Evolutionary conservation across 2,888 invertebrate genomes (phyloP).

Genomic region (Watsonalla cultraria): DNA sequence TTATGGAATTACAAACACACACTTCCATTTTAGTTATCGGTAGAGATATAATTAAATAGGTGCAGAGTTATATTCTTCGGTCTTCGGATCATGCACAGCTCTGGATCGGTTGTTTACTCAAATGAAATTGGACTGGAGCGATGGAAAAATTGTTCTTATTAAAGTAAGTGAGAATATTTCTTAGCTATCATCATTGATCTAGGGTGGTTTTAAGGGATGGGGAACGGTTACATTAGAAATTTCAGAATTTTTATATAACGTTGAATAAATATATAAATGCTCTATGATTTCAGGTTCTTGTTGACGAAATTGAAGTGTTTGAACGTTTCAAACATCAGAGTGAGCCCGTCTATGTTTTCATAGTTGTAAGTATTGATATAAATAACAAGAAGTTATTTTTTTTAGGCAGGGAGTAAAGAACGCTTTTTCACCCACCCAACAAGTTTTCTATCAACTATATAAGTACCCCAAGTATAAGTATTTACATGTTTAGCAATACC

Average conservation of each 20-base stretch:
- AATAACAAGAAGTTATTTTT: too few species aligned
- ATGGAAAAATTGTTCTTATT: slow-evolving; percentile 48
- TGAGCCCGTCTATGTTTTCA: slow-evolving; percentile 60
- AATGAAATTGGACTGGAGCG: slow-evolving; percentile 61
- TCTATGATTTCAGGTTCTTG: slow-evolving; percentile 40
- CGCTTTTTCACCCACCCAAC: too few species aligned
- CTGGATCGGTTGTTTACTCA: slow-evolving; percentile 49
- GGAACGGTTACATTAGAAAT: too few species aligned
- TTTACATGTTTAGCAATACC: too few species aligned
- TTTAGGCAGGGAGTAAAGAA: too few species aligned
- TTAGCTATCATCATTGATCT: too few species aligned
- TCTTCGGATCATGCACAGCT: slow-evolving; percentile 45
- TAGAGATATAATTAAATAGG: slow-evolving; percentile 27
- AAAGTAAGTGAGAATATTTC: slow-evolving; percentile 34
- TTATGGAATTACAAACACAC: too few species aligned
- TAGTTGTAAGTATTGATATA: slow-evolving; percentile 43
- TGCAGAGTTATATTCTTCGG: slow-evolving; percentile 47
- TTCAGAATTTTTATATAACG: too few species aligned
- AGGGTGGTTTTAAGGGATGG: neutral
- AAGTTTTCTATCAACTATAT: too few species aligned
- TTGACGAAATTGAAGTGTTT: slow-evolving; percentile 49
- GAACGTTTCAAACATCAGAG: slow-evolving; percentile 53
- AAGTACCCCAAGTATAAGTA: too few species aligned
- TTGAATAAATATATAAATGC: too few species aligned
- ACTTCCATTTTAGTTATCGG: too few species aligned